A percentile compares a stretch with the other conserved stretches of the same genome.
Evolutionary conservation across 1,140 invertebrate species (phyloP).

Genomic region (Euborellia annulipes): DNA sequence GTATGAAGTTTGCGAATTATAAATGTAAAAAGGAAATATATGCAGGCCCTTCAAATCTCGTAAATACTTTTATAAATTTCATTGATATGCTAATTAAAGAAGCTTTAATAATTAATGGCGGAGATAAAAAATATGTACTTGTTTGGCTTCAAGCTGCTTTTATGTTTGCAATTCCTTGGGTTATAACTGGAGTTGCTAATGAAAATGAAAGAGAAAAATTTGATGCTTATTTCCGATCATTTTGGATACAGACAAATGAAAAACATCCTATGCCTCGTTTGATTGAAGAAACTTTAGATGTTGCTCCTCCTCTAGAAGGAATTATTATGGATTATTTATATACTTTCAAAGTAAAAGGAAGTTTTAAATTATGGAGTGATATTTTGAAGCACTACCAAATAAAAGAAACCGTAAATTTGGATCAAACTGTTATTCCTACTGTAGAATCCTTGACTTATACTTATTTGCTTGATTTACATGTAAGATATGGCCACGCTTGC

Average conservation of each 20-base stretch:
- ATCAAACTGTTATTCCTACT: conserved; percentile 68
- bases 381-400: conserved; percentile 38
- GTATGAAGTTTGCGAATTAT: conserved; percentile 46
- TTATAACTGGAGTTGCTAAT: conserved; percentile 61
- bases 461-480: conserved; percentile 45
- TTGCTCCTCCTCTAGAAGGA: conserved; percentile 55
- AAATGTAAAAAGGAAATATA: conserved; percentile 47
- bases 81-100: conserved; percentile 63
- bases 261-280: conserved; percentile 45
- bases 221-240: conserved; percentile 43
- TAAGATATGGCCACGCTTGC: conserved; percentile 47
- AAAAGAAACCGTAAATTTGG: conserved; percentile 45
- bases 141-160: conserved; percentile 63
- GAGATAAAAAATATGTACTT: conserved; percentile 44
- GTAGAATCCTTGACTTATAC: conserved; percentile 62
- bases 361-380: conserved; percentile 62
- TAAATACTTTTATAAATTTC: conserved; percentile 45
- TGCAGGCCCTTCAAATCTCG: conserved; percentile 54
- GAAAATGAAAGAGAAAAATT: conserved; percentile 53
- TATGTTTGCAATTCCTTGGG: conserved; percentile 64
- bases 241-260: conserved; percentile 38
- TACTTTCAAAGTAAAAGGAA: conserved; percentile 49
- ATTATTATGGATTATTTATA: conserved; percentile 68
- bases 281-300: conserved; percentile 45
- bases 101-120: conserved; percentile 41